phyloP scores from a whole-genome alignment of 2,113 vertebrate genomes.

The Irena cyanogastra region DNA sequence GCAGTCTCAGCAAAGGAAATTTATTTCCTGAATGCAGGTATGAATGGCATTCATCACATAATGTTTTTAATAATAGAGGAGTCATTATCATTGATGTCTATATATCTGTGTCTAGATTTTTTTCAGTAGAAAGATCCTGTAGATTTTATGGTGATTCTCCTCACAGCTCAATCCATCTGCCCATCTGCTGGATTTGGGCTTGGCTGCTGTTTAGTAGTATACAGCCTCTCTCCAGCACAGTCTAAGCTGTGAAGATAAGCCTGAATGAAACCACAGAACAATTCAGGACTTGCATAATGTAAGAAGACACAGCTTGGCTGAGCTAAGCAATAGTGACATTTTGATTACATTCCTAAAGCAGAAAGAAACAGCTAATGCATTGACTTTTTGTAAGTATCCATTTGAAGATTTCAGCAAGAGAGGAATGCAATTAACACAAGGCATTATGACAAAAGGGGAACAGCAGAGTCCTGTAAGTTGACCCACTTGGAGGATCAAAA shows the following conservation, averaged over 20 bases:
- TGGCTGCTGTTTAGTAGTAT: neutral
- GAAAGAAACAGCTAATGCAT: slow-evolving; percentile 55
- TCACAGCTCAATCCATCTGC: neutral
- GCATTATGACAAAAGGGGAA: slow-evolving; percentile 59
- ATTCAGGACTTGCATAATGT: neutral
- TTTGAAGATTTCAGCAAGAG: slow-evolving; percentile 61
- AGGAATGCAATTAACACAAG: slow-evolving; percentile 67
- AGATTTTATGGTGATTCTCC: neutral
- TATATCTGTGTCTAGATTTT: neutral
- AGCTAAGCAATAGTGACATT: slow-evolving; percentile 9
- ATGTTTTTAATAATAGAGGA: neutral
- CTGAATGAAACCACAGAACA: neutral
- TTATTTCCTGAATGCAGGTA: neutral
- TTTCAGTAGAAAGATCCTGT: neutral
- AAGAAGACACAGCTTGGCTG: neutral
- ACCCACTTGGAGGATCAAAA: slow-evolving; percentile 67
- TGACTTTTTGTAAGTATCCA: slow-evolving; percentile 65
- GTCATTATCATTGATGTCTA: neutral
- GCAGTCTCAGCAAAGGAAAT: neutral
- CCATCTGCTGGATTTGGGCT: neutral
- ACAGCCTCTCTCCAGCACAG: neutral
- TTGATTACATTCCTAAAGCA: slow-evolving; percentile 49
- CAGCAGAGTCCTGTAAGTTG: slow-evolving; percentile 61
- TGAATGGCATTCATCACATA: neutral
- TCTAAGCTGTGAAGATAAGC: neutral